Percentiles rank a stretch among this genome's conserved stretches.
These are phyloP conservation scores for Dendrolimus kikuchii DNA, from an alignment of 1,140 invertebrate genomes.

Conservation along the genomic window DNA sequence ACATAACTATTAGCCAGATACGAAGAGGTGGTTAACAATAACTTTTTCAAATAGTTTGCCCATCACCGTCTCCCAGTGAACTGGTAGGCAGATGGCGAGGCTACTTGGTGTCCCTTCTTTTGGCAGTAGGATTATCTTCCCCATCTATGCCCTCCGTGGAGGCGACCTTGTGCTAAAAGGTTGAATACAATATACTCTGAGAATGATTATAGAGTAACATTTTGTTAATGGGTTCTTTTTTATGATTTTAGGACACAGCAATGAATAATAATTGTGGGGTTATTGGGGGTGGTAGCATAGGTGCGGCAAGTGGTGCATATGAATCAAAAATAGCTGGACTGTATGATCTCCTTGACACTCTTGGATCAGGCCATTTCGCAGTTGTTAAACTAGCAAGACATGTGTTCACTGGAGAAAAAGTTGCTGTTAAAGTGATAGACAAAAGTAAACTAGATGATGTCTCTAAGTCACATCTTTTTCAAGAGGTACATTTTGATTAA, in stretches of 20 bases:
- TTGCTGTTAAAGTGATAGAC: conserved; percentile 96
- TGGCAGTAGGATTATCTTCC: no score
- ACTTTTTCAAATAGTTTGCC: no score
- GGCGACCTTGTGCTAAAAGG: no score
- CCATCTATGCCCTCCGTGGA: no score
- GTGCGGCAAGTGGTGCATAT: conserved; percentile 66
- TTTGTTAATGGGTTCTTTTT: not conserved
- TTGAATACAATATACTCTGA: no score
- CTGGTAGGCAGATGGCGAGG: no score
- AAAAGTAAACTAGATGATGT: conserved; percentile 98
- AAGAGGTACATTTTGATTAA: conserved; percentile 79
- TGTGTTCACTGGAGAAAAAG: conserved; percentile 99
- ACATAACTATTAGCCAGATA: no score
- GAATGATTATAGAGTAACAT: no score
- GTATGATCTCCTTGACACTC: conserved; percentile 96
- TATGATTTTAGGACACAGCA: conserved; percentile 19
- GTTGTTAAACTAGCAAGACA: conserved; percentile 98
- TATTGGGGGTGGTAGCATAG: conserved; percentile 36
- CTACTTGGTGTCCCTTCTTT: no score
- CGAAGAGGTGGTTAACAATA: no score
- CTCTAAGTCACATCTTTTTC: conserved; percentile 97
- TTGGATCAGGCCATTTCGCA: conserved; percentile 97
- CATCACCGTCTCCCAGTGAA: no score
- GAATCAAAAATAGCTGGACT: conserved; percentile 96
- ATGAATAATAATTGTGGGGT: conserved; percentile 62